phyloP scores from a whole-genome alignment of 35 echinoderm and acorn worm genomes.

The Strongylocentrotus purpuratus region DNA sequence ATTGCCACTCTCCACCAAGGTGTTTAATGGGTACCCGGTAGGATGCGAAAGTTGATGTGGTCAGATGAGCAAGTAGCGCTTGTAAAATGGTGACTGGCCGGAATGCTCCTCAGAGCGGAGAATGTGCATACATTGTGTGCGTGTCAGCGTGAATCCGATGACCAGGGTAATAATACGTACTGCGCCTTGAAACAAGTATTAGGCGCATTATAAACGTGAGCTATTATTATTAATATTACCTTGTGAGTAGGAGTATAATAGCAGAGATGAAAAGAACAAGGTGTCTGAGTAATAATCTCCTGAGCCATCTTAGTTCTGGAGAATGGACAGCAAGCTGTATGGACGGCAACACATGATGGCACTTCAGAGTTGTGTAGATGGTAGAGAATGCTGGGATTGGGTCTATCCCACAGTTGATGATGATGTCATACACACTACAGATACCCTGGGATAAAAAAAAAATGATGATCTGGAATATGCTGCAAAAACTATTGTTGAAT shows the following conservation, averaged over 20 bases:
- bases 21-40: too few relatives aligned
- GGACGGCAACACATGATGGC: neutral
- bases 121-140: too few relatives aligned
- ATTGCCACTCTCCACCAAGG: too few relatives aligned
- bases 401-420: conserved; percentile 55
- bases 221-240: neutral
- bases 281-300: conserved; percentile 47
- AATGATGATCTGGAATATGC: neutral
- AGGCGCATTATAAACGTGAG: too few relatives aligned
- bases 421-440: conserved; percentile 74
- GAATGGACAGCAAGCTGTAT: conserved; percentile 7
- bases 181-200: too few relatives aligned
- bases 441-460: conserved; percentile 56
- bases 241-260: conserved; percentile 40
- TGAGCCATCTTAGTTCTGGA: conserved; percentile 45
- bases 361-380: neutral
- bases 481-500: neutral
- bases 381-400: conserved; percentile 37
- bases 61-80: too few relatives aligned
- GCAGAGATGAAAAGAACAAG: conserved; percentile 50
- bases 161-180: too few relatives aligned
- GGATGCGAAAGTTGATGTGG: too few relatives aligned
- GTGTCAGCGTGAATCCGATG: too few relatives aligned
- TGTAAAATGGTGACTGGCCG: too few relatives aligned
- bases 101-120: too few relatives aligned